A percentile compares a stretch with the other conserved stretches of the same genome.
These are phyloP conservation scores for Athene noctua DNA, from an alignment of 2,113 vertebrate species.

Conservation along the genomic window DNA sequence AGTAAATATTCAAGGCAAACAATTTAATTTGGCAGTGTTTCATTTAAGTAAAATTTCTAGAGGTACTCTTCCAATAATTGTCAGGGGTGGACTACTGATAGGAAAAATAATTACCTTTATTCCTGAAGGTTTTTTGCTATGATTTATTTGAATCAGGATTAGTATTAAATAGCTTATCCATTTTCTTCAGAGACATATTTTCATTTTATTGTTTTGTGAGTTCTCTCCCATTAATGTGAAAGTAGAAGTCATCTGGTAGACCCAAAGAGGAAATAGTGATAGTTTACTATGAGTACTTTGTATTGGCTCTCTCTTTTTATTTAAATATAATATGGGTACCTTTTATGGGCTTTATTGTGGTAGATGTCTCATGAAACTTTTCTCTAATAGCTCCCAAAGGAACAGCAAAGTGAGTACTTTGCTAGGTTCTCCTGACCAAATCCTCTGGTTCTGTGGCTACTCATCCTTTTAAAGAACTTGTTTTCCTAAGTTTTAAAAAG, in stretches of 20 bases:
- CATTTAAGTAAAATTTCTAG: background rate
- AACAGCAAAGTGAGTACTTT: background rate
- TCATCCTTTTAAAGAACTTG: background rate
- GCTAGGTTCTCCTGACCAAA: background rate
- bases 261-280: background rate
- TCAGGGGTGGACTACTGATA: background rate
- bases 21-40: background rate
- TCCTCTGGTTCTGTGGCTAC: background rate
- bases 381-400: background rate
- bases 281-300: background rate
- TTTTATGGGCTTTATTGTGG: background rate
- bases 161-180: background rate
- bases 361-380: background rate
- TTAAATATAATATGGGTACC: background rate
- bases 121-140: background rate
- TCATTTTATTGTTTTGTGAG: background rate
- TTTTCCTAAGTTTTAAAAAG: slow-evolving; percentile 10
- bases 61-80: background rate
- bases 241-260: background rate
- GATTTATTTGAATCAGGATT: background rate
- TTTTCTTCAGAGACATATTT: background rate
- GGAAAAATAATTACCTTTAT: background rate
- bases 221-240: background rate
- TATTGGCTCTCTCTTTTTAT: background rate
- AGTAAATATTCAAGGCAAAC: slow-evolving; percentile 2